Evolutionary conservation across 1,140 invertebrate genomes (phyloP).

Genomic region (Ceratina japonica): DNA sequence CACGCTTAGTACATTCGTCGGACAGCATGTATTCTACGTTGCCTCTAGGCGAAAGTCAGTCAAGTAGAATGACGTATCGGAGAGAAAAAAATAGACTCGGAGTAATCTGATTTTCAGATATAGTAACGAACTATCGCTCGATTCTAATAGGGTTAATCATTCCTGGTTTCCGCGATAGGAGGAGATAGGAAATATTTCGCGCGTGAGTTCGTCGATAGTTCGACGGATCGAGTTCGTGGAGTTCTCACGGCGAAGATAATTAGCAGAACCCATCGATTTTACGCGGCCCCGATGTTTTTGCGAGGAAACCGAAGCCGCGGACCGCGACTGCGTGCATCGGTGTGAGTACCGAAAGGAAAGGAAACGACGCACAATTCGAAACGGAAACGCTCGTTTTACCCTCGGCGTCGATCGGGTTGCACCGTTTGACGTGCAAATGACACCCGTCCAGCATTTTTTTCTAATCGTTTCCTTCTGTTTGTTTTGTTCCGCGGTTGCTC

Average conservation of each 20-base stretch:
- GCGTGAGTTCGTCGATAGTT: not conserved
- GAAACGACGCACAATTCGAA: conserved; percentile 53
- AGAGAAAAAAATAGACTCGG: not conserved
- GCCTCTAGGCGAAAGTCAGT: not conserved
- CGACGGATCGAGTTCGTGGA: conserved; percentile 13
- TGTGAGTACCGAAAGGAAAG: conserved; percentile 19
- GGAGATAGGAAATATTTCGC: not conserved
- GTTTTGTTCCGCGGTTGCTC: conserved; percentile 14
- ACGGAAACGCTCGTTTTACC: conserved; percentile 50
- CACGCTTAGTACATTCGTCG: too few relatives aligned
- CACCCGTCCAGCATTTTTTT: conserved; percentile 18
- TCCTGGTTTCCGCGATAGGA: too few relatives aligned
- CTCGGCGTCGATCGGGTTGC: conserved; percentile 33
- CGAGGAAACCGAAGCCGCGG: conserved; percentile 18
- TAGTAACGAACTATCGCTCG: too few relatives aligned
- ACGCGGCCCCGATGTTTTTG: conserved; percentile 37
- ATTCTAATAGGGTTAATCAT: too few relatives aligned
- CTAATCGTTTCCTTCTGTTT: conserved; percentile 25
- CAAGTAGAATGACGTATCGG: not conserved
- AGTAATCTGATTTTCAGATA: not conserved
- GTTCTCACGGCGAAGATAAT: conserved; percentile 45
- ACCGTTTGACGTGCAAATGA: conserved; percentile 49
- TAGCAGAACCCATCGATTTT: conserved; percentile 48
- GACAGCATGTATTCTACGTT: not conserved
- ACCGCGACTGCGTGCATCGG: conserved; percentile 6